Conservation (phyloP, 2,888 invertebrate genomes). For the Idaea straminata region DNA sequence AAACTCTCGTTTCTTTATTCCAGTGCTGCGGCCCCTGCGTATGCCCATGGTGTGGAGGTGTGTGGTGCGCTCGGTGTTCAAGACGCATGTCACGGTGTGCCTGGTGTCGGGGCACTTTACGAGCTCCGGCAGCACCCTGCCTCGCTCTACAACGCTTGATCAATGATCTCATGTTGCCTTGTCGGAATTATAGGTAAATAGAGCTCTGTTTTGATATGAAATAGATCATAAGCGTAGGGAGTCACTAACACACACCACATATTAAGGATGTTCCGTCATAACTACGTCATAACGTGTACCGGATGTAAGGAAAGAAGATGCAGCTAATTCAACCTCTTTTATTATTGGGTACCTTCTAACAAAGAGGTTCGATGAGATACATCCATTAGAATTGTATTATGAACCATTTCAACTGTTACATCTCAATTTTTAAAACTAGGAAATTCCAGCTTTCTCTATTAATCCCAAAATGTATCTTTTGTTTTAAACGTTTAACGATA, state of each 20-base stretch:
- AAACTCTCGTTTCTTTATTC: constrained; percentile 21
- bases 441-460: background rate
- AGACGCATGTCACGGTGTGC: constrained; percentile 67
- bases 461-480: background rate
- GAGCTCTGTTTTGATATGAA: too few relatives aligned
- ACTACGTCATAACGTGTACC: too few relatives aligned
- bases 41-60: constrained; percentile 71
- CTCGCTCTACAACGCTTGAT: constrained; percentile 66
- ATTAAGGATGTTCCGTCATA: too few relatives aligned
- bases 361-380: too few relatives aligned
- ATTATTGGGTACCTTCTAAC: too few relatives aligned
- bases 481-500: too few relatives aligned
- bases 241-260: too few relatives aligned
- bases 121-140: constrained; percentile 64
- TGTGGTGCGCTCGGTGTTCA: constrained; percentile 70
- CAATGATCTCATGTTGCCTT: constrained; percentile 71
- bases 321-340: too few relatives aligned
- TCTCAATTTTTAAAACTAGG: background rate
- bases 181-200: constrained; percentile 69
- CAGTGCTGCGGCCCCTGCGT: constrained; percentile 73
- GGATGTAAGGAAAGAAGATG: too few relatives aligned
- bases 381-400: too few relatives aligned
- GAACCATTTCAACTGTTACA: background rate
- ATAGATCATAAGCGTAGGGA: too few relatives aligned
- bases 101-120: constrained; percentile 65